A percentile compares a stretch with the other conserved stretches of the same genome.
phyloP scores from a whole-genome alignment of 2,797 vertebrate species.

The Chromis chromis region DNA sequence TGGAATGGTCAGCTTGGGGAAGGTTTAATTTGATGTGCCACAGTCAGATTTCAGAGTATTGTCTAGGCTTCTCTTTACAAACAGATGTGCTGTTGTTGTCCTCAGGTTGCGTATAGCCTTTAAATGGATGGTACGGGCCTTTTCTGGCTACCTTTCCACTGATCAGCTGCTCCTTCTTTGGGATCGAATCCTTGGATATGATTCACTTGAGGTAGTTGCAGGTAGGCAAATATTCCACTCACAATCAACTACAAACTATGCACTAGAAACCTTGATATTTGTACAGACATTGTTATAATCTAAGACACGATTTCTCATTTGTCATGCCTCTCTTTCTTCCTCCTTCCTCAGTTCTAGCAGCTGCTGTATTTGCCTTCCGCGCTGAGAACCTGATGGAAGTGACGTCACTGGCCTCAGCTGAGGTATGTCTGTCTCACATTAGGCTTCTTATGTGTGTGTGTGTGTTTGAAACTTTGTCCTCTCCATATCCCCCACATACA shows the following conservation, averaged over 20 bases:
- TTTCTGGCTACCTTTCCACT: conserved; percentile 97
- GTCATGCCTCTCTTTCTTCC: not conserved
- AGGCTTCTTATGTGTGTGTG: conserved; percentile 11
- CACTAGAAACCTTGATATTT: not conserved
- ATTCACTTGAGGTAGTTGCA: conserved; percentile 94
- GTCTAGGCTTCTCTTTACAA: not conserved
- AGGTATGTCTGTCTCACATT: conserved; percentile 89
- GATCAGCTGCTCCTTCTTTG: conserved; percentile 97
- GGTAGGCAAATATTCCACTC: conserved; percentile 80
- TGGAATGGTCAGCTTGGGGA: not conserved
- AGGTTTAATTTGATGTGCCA: not conserved
- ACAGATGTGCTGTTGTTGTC: conserved; percentile 8
- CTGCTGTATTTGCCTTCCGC: conserved; percentile 97
- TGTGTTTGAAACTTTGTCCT: conserved; percentile 34
- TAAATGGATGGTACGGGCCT: conserved; percentile 98
- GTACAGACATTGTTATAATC: too few species aligned
- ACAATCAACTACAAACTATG: not conserved
- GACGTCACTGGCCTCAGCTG: conserved; percentile 93
- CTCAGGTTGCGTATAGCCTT: conserved; percentile 94
- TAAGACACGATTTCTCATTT: too few species aligned
- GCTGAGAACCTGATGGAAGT: conserved; percentile 99
- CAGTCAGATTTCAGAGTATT: not conserved
- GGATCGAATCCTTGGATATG: conserved; percentile 97
- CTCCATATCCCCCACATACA: conserved; percentile 37
- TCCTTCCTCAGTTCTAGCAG: conserved; percentile 89